Conservation (phyloP, 2,888 invertebrate species). For the Maniola hyperantus region DNA sequence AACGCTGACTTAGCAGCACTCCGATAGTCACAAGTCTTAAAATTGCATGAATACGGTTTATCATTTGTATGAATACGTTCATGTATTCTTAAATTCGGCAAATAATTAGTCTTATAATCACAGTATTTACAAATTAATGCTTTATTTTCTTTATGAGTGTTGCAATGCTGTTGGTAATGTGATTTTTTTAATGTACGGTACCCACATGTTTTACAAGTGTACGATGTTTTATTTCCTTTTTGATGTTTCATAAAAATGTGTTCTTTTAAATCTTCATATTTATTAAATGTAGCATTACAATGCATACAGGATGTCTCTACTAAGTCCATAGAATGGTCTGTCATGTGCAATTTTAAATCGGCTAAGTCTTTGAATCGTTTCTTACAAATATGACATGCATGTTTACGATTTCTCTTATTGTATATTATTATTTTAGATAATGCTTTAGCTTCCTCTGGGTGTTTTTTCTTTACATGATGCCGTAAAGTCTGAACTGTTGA, state of each 20-base stretch:
- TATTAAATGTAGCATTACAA: constrained; percentile 46
- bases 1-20: constrained; percentile 49
- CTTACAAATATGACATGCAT: constrained; percentile 50
- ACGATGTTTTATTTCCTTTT: constrained; percentile 31
- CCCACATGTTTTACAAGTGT: constrained; percentile 47
- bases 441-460: constrained; percentile 39
- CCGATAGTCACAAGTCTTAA: constrained; percentile 42
- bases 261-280: constrained; percentile 35
- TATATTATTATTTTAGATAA: constrained; percentile 41
- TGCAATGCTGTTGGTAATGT: constrained; percentile 48
- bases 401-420: constrained; percentile 43
- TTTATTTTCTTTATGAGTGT: constrained; percentile 44
- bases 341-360: constrained; percentile 43
- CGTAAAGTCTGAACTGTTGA: constrained; percentile 45
- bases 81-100: constrained; percentile 54
- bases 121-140: constrained; percentile 45
- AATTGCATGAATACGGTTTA: constrained; percentile 46
- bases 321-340: constrained; percentile 37
- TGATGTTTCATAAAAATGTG: constrained; percentile 45
- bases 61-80: constrained; percentile 47
- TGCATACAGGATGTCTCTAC: constrained; percentile 42
- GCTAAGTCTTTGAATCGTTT: constrained; percentile 39
- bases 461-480: constrained; percentile 48
- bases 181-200: constrained; percentile 49
- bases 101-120: constrained; percentile 48